Evolutionary conservation across 2,888 invertebrate genomes (phyloP), one percentile per base, ranked within the genome.

Genomic region (Caenorhabditis macrosperma): DNA sequence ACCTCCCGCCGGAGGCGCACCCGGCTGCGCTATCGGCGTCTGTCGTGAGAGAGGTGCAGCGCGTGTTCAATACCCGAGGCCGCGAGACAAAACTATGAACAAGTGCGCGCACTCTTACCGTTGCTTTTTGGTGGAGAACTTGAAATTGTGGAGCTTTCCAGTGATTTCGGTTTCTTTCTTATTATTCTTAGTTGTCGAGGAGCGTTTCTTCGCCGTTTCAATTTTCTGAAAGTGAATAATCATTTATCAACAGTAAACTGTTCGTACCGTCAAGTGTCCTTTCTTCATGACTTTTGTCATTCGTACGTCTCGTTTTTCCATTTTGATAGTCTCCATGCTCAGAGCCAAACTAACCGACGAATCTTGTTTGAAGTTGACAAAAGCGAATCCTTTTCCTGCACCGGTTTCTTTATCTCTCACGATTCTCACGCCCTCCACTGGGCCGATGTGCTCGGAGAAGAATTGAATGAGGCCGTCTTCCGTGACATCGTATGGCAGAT

Each of bases 211-310:
- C 0, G 81, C 76, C 15, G 48, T 33, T n/a, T 55, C 38, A 28
- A 64, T 63, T 54, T 61, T 76, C 72, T 82, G 54, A 30, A 67
- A 78, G 41, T 38, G 17, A 41, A 55, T 22, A 50, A 20, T 2
- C 20, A 60, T 22, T 20, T 20, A 44, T 41, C 3, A 17, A 22
- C 50, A n/a, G 35, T 1, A 38, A 55, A 17, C n/a, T 3, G 3
- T n/a, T 17, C 35, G 12, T 24, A 77, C 83, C 46, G 60, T 67
- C 44, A 84, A 50, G 28, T 84, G 69, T 17, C 75, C 79, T 38
- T 84, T 84, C 48, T 84, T 84, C 82, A 82, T 67, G 2, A 82
- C 71, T 68, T 82, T 82, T 6, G 81, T 82, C 20, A 84, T 78
- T 33, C 84, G 61, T 15, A 84, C 38, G 2, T 80, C 75, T 57